Evolutionary conservation across 92 coral and sea anemone species (phyloP).

Genomic region (Epizoanthus fatuus): DNA sequence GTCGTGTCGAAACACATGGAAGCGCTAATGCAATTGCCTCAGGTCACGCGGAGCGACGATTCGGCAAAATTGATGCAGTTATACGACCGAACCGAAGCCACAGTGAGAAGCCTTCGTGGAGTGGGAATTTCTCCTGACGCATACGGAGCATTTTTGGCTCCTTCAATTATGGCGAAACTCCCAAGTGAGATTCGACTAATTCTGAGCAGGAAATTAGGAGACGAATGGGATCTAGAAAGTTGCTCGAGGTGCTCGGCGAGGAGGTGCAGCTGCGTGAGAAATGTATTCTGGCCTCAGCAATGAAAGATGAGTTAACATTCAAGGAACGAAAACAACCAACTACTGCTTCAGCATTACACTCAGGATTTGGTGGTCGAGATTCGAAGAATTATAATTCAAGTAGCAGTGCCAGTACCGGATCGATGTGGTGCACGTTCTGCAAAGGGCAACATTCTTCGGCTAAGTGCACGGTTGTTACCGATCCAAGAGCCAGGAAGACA

Average conservation of each 20-base stretch:
- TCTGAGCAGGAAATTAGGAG: constrained; percentile 45
- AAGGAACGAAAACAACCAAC: too few species aligned
- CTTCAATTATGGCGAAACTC: constrained; percentile 52
- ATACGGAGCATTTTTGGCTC: constrained; percentile 52
- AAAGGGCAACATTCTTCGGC: constrained; percentile 26
- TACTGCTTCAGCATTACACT: too few species aligned
- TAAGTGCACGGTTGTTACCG: constrained; percentile 27
- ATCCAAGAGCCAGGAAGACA: constrained; percentile 14
- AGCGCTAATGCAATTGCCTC: constrained; percentile 24
- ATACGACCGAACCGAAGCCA: constrained; percentile 44
- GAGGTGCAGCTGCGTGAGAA: constrained; percentile 51
- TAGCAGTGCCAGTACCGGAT: too few species aligned
- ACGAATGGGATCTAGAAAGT: constrained; percentile 38
- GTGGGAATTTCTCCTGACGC: constrained; percentile 41
- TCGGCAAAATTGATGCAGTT: constrained; percentile 21
- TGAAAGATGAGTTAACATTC: too few species aligned
- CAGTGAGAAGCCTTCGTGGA: constrained; percentile 40
- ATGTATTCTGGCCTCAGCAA: not conserved
- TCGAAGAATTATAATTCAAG: too few species aligned
- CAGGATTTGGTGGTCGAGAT: too few species aligned
- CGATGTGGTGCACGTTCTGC: constrained; percentile 38
- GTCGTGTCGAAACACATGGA: constrained; percentile 27
- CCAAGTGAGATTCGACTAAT: constrained; percentile 38
- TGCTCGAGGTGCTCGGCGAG: constrained; percentile 26
- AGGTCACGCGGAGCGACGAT: constrained; percentile 4